A percentile compares a stretch with the other conserved stretches of the same genome.
phyloP scores from a whole-genome alignment of 2,888 invertebrate genomes.

The Ochropleura plecta region DNA sequence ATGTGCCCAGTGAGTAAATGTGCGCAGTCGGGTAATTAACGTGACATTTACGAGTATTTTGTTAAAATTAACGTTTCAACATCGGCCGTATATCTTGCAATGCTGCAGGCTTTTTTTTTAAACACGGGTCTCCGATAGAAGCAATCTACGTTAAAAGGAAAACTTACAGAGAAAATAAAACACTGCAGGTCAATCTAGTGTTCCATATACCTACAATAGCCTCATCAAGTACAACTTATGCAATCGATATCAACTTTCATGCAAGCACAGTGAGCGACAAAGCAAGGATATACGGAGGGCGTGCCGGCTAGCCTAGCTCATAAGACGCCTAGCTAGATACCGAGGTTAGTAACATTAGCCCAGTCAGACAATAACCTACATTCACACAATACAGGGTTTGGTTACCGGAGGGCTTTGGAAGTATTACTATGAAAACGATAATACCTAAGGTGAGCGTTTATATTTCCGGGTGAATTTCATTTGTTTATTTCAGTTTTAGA shows the following conservation, averaged over 20 bases:
- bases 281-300: conserved; percentile 57
- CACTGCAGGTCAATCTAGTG: background rate
- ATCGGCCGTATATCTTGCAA: background rate
- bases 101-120: background rate
- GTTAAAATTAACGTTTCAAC: background rate
- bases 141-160: background rate
- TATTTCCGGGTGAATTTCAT: background rate
- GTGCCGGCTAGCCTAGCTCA: conserved; percentile 57
- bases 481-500: background rate
- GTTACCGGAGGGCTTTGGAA: background rate
- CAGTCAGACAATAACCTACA: conserved; percentile 54
- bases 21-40: background rate
- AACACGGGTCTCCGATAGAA: background rate
- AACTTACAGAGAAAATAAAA: background rate
- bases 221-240: conserved; percentile 4
- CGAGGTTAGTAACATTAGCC: conserved; percentile 56
- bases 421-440: background rate
- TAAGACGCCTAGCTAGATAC: conserved; percentile 50
- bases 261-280: conserved; percentile 34
- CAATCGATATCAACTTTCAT: conserved; percentile 40
- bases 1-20: background rate
- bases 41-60: background rate
- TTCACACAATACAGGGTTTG: conserved; percentile 18
- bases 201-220: background rate
- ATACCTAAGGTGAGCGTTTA: no score